Evolutionary conservation across 2,888 invertebrate genomes (phyloP).

Genomic region (Boloria selene): DNA sequence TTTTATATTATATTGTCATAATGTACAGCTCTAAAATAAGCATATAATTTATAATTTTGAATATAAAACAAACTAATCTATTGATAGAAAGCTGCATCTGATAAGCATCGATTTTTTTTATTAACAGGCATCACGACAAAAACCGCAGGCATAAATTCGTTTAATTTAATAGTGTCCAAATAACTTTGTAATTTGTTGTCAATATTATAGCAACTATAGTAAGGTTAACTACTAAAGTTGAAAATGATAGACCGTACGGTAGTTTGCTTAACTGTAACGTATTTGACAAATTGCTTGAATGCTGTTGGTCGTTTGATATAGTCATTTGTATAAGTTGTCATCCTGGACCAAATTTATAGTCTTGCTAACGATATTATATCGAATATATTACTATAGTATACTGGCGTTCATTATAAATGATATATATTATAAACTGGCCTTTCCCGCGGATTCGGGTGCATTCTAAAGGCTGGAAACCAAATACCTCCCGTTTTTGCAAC

Average conservation of each 20-base stretch:
- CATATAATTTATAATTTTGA: too few species aligned
- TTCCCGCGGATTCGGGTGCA: too few species aligned
- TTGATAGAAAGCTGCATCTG: too few species aligned
- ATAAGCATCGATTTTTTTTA: too few species aligned
- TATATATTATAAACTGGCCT: too few species aligned
- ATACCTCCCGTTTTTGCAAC: too few species aligned
- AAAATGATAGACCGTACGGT: conserved; percentile 20
- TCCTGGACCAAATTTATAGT: conserved; percentile 18
- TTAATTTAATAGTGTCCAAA: neutral
- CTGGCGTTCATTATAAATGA: neutral
- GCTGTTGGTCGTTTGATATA: conserved; percentile 19
- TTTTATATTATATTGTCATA: too few species aligned
- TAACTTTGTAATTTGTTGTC: neutral
- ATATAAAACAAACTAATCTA: too few species aligned
- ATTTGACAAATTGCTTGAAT: conserved; percentile 22
- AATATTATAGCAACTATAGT: conserved; percentile 3
- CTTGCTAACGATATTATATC: conserved; percentile 5
- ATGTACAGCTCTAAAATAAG: too few species aligned
- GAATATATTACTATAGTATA: neutral
- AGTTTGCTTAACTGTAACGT: conserved; percentile 20
- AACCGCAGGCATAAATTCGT: too few species aligned
- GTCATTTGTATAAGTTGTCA: conserved; percentile 27
- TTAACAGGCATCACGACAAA: too few species aligned
- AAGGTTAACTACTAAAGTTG: conserved; percentile 20
- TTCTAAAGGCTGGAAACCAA: too few species aligned